Conservation (phyloP, 2,888 invertebrate genomes). For the Drosophila eohydei region DNA sequence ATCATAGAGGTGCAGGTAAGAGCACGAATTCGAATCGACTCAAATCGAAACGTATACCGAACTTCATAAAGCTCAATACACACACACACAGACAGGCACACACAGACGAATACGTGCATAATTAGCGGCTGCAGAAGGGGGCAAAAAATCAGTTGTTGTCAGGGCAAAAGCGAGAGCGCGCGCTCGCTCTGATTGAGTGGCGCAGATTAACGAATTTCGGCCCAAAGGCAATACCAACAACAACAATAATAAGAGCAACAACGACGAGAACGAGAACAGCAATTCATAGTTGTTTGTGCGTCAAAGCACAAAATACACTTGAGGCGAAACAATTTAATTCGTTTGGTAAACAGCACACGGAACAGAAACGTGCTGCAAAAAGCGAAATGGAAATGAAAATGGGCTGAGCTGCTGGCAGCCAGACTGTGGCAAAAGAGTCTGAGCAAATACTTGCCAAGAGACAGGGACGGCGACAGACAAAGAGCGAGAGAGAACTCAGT, state of each 20-base stretch:
- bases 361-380: conserved; percentile 47
- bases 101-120: conserved; percentile 60
- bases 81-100: conserved; percentile 23
- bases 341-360: conserved; percentile 77
- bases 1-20: conserved; percentile 62
- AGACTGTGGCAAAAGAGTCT: conserved; percentile 42
- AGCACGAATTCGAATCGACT: conserved; percentile 27
- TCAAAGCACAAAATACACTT: conserved; percentile 76
- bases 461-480: background rate
- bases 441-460: conserved; percentile 44
- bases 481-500: conserved; percentile 6
- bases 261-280: conserved; percentile 12
- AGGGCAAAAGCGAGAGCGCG: conserved; percentile 32
- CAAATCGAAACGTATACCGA: conserved; percentile 38
- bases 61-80: conserved; percentile 52
- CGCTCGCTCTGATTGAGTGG: conserved; percentile 70
- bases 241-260: conserved; percentile 14
- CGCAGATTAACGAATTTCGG: conserved; percentile 73
- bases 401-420: conserved; percentile 25
- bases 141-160: conserved; percentile 40
- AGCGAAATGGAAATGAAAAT: conserved; percentile 23
- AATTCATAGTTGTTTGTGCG: conserved; percentile 59
- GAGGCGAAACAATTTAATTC: conserved; percentile 81
- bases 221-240: conserved; percentile 51
- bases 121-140: conserved; percentile 52